Percentiles rank a stretch among this genome's conserved stretches.
These are phyloP conservation scores for Alligator mississippiensis DNA, from an alignment of 2,113 vertebrate species.

Conservation along the genomic window DNA sequence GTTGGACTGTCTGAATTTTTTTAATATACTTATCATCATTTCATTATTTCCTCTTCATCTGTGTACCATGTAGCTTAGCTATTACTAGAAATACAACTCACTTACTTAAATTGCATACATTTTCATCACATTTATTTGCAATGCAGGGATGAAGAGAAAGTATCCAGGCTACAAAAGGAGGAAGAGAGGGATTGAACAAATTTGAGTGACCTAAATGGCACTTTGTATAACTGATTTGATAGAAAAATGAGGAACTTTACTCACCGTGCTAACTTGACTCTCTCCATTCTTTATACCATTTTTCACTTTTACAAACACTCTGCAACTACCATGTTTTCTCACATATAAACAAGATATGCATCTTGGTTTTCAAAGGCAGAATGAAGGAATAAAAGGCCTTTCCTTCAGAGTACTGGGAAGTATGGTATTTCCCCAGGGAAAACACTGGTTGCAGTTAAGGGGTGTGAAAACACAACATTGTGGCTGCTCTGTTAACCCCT, in stretches of 20 bases:
- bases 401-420: no score
- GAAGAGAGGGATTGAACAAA: background rate
- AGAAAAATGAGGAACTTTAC: background rate
- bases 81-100: background rate
- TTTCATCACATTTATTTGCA: background rate
- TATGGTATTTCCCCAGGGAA: no score
- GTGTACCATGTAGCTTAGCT: background rate
- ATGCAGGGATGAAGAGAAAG: background rate
- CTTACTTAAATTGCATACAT: background rate
- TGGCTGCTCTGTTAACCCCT: no score
- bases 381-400: background rate
- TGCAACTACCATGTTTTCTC: no score
- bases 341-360: background rate
- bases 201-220: background rate
- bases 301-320: background rate
- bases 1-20: background rate
- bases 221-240: background rate
- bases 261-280: background rate
- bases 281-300: background rate
- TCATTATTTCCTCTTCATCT: background rate
- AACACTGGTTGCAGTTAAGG: no score
- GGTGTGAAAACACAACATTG: no score
- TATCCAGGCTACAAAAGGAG: background rate
- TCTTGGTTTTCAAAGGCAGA: background rate
- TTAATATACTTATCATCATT: background rate